phyloP scores from a whole-genome alignment of 2,113 vertebrate species.

The Paracanthobrama guichenoti region DNA sequence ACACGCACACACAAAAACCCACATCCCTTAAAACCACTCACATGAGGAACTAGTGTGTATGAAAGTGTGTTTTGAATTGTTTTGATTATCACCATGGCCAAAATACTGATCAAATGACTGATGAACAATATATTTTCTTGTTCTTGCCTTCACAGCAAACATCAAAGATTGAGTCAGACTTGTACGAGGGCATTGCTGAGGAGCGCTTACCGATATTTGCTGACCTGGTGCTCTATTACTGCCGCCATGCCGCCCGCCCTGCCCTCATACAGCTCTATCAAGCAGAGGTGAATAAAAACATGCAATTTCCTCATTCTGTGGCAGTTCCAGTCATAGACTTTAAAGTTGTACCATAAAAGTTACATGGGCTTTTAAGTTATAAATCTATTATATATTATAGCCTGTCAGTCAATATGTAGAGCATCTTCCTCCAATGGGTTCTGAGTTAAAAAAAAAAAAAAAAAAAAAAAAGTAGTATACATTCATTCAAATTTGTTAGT shows the following conservation, averaged over 20 bases:
- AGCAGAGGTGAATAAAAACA: conserved; percentile 79
- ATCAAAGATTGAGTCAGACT: conserved; percentile 79
- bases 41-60: conserved; percentile 1
- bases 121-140: background rate
- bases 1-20: conserved; percentile 27
- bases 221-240: conserved; percentile 94
- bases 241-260: conserved; percentile 82
- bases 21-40: background rate
- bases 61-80: conserved; percentile 23
- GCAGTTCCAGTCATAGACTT: background rate
- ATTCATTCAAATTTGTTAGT: background rate
- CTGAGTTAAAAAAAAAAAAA: too few relatives aligned
- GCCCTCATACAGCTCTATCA: conserved; percentile 93
- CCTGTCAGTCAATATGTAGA: background rate
- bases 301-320: background rate
- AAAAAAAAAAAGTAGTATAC: too few relatives aligned
- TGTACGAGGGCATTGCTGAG: conserved; percentile 65
- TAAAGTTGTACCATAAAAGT: background rate
- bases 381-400: background rate
- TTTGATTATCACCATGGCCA: background rate
- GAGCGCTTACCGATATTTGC: conserved; percentile 89
- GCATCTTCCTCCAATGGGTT: background rate
- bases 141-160: conserved; percentile 70
- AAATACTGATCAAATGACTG: background rate
- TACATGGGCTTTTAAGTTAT: background rate